Conservation (phyloP, 2,797 vertebrate species). For the Macrochelys suwanniensis region DNA sequence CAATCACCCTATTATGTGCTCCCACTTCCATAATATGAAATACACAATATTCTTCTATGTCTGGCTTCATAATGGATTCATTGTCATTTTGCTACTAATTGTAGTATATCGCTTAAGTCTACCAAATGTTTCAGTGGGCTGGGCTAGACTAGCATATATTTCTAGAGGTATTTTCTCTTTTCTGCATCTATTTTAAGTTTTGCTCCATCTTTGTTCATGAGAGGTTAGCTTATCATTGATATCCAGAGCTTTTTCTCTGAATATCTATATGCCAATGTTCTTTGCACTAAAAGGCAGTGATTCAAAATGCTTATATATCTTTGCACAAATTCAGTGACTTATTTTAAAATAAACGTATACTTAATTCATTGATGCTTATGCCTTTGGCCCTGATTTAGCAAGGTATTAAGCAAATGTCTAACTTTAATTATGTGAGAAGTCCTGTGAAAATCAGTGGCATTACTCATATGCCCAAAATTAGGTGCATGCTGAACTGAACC, state of each 20-base stretch:
- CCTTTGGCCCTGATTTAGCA: background rate
- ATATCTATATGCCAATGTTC: background rate
- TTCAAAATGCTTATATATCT: slow-evolving; percentile 16
- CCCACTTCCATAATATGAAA: background rate
- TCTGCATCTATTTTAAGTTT: background rate
- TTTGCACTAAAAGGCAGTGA: slow-evolving; percentile 12
- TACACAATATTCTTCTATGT: background rate
- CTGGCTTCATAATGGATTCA: background rate
- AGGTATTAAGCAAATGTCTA: background rate
- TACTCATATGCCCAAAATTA: background rate
- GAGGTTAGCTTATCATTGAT: rapidly evolving
- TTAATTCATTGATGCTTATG: background rate
- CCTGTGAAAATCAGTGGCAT: background rate
- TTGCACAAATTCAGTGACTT: background rate
- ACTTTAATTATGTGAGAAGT: background rate
- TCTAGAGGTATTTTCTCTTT: background rate
- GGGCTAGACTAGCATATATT: background rate
- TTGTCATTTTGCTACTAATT: background rate
- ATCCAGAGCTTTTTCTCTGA: background rate
- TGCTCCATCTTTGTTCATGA: background rate
- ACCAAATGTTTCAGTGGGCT: background rate
- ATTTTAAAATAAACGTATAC: background rate
- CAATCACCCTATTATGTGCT: background rate
- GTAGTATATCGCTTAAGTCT: background rate
- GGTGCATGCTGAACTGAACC: background rate